Percentiles rank a stretch among this genome's conserved stretches.
These are phyloP conservation scores for Okamejei kenojei DNA, from an alignment of 2,797 vertebrate species.

Conservation along the genomic window DNA sequence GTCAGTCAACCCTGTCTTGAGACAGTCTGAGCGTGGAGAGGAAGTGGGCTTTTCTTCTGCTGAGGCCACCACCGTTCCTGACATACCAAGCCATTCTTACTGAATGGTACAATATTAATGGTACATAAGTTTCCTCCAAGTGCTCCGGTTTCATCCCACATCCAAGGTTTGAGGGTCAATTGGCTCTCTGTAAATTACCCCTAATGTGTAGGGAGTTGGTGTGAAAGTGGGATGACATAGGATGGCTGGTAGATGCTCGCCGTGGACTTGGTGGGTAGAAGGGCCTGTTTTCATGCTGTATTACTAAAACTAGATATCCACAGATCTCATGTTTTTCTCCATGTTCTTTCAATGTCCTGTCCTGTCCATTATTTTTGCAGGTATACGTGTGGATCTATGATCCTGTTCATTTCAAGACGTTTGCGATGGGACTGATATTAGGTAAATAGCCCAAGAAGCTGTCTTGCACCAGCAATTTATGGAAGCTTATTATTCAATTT, in stretches of 20 bases:
- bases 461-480: not conserved
- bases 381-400: constrained; percentile 98
- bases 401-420: constrained; percentile 96
- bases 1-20: not conserved
- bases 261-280: too few relatives aligned
- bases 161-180: too few relatives aligned
- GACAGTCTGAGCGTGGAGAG: not conserved
- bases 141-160: too few relatives aligned
- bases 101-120: too few relatives aligned
- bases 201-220: too few relatives aligned
- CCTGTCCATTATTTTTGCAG: constrained; percentile 50
- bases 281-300: too few relatives aligned
- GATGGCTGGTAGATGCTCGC: too few relatives aligned
- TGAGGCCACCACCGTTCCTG: not conserved
- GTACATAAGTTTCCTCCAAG: not conserved
- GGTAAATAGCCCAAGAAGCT: constrained; percentile 66
- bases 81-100: not conserved
- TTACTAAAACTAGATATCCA: too few relatives aligned
- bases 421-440: constrained; percentile 95
- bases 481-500: not conserved
- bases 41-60: not conserved
- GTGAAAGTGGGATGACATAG: too few relatives aligned
- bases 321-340: too few relatives aligned
- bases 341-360: not conserved
- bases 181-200: too few relatives aligned